phyloP scores from a whole-genome alignment of 2,888 invertebrate genomes.

The Drosophila fulvimacula region DNA sequence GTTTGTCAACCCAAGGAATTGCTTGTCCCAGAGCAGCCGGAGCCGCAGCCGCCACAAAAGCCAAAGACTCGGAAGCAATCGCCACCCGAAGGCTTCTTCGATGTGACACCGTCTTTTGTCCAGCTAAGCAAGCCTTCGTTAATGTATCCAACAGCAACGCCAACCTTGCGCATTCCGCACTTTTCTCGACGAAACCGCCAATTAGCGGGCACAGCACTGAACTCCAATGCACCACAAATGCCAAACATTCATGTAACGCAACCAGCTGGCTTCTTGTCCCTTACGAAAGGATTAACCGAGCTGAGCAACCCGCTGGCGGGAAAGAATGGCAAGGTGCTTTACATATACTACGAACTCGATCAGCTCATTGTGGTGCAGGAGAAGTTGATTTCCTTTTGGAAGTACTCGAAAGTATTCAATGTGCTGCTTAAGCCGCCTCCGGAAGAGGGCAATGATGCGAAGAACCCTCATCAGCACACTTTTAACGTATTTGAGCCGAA shows the following conservation, averaged over 20 bases:
- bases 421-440: conserved; percentile 58
- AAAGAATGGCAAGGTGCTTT: conserved; percentile 78
- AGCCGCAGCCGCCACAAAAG: background rate
- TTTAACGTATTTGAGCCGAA: conserved; percentile 9
- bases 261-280: conserved; percentile 56
- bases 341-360: conserved; percentile 82
- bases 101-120: conserved; percentile 7
- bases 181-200: conserved; percentile 51
- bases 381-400: conserved; percentile 82
- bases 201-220: conserved; percentile 16
- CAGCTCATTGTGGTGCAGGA: conserved; percentile 83
- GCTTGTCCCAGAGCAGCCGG: background rate
- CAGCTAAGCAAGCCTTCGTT: conserved; percentile 32
- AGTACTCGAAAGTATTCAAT: conserved; percentile 79
- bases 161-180: conserved; percentile 24
- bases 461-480: conserved; percentile 3
- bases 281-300: conserved; percentile 52
- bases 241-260: conserved; percentile 23
- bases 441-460: background rate
- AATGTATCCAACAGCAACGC: conserved; percentile 38
- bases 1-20: conserved; percentile 10
- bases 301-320: conserved; percentile 80
- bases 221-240: background rate
- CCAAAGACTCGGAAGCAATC: background rate
- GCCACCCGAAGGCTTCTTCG: conserved; percentile 10